Evolutionary conservation across 64 coral and sea anemone genomes (phyloP), one percentile per base, ranked within the genome.

Genomic region (Stylophora pistillata): DNA sequence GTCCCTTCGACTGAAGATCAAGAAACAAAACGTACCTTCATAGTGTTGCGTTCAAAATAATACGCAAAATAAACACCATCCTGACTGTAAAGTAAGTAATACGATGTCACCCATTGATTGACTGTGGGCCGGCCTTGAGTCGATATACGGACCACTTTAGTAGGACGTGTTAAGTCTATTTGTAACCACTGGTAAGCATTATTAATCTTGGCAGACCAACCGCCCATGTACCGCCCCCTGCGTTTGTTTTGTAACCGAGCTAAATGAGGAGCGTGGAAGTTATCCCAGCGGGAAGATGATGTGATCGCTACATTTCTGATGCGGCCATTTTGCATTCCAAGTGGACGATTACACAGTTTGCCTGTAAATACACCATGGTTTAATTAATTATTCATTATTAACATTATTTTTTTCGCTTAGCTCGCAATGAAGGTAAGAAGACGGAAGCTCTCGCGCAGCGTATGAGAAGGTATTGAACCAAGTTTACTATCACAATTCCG

Each of bases 161-260:
- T 78, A 28, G 91, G 77, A 10, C 77, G 37, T 27, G 18, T 23
- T 13, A 93, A 81, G 86, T 88, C 55, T 20, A 93, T 63, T 66
- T 93, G 70, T 15, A 93, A 74, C 91, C 91, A 93, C 76, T 93
- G 91, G 57, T 88, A 81, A 20, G 66, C 87, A 37, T 93, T 93
- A 53, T 88, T 88, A 27, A 61, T 81, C 47, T 74, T 88, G 15
- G 91, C 77, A 21, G 76, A 59, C 91, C 91, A 93, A 56, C 85
- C 68, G 54, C 91, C 91, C 30, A 93, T 82, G 56, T 62, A 62
- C 6, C 31, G 5, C 9, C 91, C 91, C 54, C 64, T 88, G 33
- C 65, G 86, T 77, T 54, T 62, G 85, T 93, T 86, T 30, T 93
- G 86, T 71, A 93, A 56, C 20, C 91, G 91, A 62, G 91, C 91